A percentile compares a stretch with the other conserved stretches of the same genome.
These are phyloP conservation scores for Gandaritis pyraliata DNA, from an alignment of 2,888 invertebrate species.

Conservation along the genomic window DNA sequence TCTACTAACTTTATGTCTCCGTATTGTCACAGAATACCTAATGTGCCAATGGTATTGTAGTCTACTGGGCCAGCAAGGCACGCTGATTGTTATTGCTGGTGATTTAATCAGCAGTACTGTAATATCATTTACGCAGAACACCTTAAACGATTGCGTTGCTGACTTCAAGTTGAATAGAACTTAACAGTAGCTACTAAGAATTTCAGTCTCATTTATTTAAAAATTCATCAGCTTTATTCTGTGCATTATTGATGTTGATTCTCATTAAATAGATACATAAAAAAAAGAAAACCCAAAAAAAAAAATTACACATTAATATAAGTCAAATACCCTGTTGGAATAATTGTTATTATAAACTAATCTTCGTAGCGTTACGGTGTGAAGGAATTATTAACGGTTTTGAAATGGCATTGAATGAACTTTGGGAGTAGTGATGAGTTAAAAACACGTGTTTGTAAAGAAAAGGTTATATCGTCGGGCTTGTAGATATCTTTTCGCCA, in stretches of 20 bases:
- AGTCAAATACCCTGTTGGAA: slow-evolving; percentile 34
- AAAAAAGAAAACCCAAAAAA: slow-evolving; percentile 21
- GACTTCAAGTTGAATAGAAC: slow-evolving; percentile 16
- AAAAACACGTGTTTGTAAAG: slow-evolving; percentile 9
- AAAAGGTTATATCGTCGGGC: slow-evolving; percentile 11
- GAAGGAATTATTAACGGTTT: slow-evolving; percentile 11
- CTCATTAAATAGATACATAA: slow-evolving; percentile 8
- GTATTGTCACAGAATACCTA: background rate
- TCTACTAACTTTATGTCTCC: slow-evolving; percentile 16
- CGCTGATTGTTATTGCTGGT: slow-evolving; percentile 2
- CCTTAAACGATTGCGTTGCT: slow-evolving; percentile 19
- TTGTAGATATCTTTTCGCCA: slow-evolving; percentile 16
- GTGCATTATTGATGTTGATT: slow-evolving; percentile 33
- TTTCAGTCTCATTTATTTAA: slow-evolving; percentile 13
- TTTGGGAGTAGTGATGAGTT: slow-evolving; percentile 6
- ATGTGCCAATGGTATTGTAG: slow-evolving; percentile 1
- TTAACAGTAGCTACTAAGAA: slow-evolving; percentile 28
- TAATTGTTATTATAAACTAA: slow-evolving; percentile 25
- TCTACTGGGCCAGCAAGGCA: slow-evolving; percentile 10
- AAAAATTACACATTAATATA: slow-evolving; percentile 5
- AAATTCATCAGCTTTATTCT: slow-evolving; percentile 27
- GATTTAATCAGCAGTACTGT: background rate
- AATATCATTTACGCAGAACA: background rate
- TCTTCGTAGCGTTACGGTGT: slow-evolving; percentile 20
- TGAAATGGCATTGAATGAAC: slow-evolving; percentile 17